These are phyloP conservation scores for Epizoanthus ramosus DNA, from an alignment of 92 coral and sea anemone genomes.

Conservation along the genomic window DNA sequence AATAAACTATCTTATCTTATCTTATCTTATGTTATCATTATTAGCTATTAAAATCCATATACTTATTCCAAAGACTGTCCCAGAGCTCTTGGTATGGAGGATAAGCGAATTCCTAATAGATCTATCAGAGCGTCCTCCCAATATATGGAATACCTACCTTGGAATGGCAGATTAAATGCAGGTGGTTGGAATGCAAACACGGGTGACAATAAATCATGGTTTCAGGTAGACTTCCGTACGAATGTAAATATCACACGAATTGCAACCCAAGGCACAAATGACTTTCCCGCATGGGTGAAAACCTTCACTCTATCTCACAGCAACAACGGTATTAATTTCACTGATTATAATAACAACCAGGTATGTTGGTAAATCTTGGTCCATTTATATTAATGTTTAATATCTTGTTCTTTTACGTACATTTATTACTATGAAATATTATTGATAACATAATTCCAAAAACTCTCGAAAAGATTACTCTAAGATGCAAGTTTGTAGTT, in stretches of 20 bases:
- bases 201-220: neutral
- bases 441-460: too few relatives aligned
- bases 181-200: neutral
- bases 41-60: too few relatives aligned
- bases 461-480: too few relatives aligned
- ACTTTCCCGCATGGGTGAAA: neutral
- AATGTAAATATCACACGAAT: neutral
- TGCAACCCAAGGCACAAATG: neutral
- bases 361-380: neutral
- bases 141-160: neutral
- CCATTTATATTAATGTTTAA: too few relatives aligned
- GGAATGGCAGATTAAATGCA: neutral
- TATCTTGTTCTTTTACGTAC: too few relatives aligned
- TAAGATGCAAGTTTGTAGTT: too few relatives aligned
- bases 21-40: too few relatives aligned
- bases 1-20: too few relatives aligned
- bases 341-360: neutral
- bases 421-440: too few relatives aligned
- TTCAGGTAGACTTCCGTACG: neutral
- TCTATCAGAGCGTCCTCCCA: neutral
- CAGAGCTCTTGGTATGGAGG: neutral
- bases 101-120: neutral
- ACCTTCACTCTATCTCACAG: neutral
- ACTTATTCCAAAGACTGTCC: neutral
- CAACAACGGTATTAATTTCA: neutral